Conservation (phyloP, 2,113 vertebrate genomes). For the Hemiscyllium ocellatum region DNA sequence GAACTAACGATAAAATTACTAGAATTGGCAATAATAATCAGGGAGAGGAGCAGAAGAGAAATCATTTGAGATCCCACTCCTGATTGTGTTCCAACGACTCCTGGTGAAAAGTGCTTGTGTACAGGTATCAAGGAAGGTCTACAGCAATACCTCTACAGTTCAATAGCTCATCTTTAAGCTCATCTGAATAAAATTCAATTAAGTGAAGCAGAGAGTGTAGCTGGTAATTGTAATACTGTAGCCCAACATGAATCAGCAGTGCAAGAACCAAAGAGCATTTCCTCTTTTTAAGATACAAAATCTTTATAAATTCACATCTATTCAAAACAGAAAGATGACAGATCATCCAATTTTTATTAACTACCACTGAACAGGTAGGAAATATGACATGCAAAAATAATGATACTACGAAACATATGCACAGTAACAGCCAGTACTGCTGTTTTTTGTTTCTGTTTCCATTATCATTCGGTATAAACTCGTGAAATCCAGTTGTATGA, state of each 20-base stretch:
- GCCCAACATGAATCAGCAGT: neutral
- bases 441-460: neutral
- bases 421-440: neutral
- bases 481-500: neutral
- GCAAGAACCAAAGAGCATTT: neutral
- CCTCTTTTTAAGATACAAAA: neutral
- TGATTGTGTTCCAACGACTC: neutral
- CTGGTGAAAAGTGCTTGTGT: neutral
- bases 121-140: neutral
- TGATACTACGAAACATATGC: neutral
- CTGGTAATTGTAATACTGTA: neutral
- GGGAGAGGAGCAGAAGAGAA: no score
- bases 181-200: neutral
- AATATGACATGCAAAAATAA: neutral
- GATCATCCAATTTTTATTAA: neutral
- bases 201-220: neutral
- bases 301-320: neutral
- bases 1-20: neutral
- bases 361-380: neutral
- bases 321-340: neutral
- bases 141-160: neutral
- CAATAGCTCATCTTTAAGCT: neutral
- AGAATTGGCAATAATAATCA: neutral
- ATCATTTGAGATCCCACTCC: neutral
- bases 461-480: neutral